Percentiles rank a stretch among this genome's conserved stretches.
phyloP scores from a whole-genome alignment of 2,797 vertebrate genomes.

The Pempheris klunzingeri region DNA sequence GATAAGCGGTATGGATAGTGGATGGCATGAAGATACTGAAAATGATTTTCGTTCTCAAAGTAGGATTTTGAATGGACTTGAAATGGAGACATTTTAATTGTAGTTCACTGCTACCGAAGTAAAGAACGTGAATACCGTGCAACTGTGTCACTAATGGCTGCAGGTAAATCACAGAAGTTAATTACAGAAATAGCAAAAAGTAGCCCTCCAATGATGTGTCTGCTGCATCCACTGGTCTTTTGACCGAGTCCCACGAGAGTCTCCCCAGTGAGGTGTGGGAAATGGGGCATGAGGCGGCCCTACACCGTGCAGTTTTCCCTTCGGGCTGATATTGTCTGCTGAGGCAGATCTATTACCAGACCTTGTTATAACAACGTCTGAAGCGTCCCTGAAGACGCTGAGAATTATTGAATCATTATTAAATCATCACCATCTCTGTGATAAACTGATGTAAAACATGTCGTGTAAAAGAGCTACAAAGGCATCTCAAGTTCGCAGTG shows the following conservation, averaged over 20 bases:
- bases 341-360: constrained; percentile 11
- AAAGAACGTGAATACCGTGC: no score
- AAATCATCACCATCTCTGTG: constrained; percentile 23
- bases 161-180: no score
- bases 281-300: not conserved
- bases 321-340: not conserved
- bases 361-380: constrained; percentile 11
- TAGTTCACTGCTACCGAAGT: no score
- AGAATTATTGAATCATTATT: constrained; percentile 3
- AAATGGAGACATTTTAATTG: no score
- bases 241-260: not conserved
- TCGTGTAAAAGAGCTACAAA: constrained; percentile 27
- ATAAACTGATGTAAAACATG: constrained; percentile 21
- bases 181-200: not conserved
- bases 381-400: constrained; percentile 5
- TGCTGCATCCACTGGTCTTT: not conserved
- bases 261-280: not conserved
- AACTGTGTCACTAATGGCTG: no score
- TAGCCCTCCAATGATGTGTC: not conserved
- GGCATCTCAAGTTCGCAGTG: constrained; percentile 28
- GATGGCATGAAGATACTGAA: no score
- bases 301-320: not conserved
- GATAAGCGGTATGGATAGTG: no score
- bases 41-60: no score
- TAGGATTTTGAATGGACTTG: no score